Percentiles rank a stretch among this genome's conserved stretches.
Conservation (phyloP, 2,113 vertebrate genomes). For the Phycodurus eques region DNA sequence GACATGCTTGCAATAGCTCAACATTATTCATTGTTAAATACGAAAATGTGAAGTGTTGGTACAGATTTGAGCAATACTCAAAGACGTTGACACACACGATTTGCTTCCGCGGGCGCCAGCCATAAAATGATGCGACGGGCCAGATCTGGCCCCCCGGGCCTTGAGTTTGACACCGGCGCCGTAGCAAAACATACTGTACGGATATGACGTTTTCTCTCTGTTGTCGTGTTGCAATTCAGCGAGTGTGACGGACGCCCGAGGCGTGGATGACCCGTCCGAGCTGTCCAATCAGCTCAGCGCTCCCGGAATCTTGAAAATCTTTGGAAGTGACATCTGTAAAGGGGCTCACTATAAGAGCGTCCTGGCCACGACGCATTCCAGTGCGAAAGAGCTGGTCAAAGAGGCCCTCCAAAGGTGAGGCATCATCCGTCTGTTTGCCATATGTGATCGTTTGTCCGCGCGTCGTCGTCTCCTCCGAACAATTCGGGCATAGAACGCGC, state of each 20-base stretch:
- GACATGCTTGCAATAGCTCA: too few relatives aligned
- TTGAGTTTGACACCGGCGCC: too few relatives aligned
- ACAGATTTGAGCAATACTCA: too few relatives aligned
- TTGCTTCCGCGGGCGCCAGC: too few relatives aligned
- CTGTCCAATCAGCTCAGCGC: conserved; percentile 78
- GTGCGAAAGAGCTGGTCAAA: conserved; percentile 78
- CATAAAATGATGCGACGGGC: too few relatives aligned
- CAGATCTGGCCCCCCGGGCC: too few relatives aligned
- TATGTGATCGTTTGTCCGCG: conserved; percentile 1
- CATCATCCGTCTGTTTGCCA: conserved; percentile 13
- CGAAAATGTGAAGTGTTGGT: too few relatives aligned
- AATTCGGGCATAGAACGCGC: conserved; percentile 15
- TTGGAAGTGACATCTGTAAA: conserved; percentile 75
- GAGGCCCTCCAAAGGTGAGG: conserved; percentile 79
- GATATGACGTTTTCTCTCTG: conserved; percentile 1
- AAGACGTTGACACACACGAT: too few relatives aligned
- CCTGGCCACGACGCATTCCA: conserved; percentile 75
- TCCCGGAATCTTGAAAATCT: conserved; percentile 80
- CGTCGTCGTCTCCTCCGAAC: conserved; percentile 16
- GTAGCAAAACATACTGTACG: not conserved
- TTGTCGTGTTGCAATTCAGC: conserved; percentile 24
- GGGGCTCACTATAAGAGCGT: conserved; percentile 80
- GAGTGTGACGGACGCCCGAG: conserved; percentile 18
- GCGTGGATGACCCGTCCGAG: conserved; percentile 71
- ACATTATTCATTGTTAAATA: too few relatives aligned